Base-by-base conservation (phyloP, 2,888 invertebrate genomes). In the Ditula angustiorana region DNA sequence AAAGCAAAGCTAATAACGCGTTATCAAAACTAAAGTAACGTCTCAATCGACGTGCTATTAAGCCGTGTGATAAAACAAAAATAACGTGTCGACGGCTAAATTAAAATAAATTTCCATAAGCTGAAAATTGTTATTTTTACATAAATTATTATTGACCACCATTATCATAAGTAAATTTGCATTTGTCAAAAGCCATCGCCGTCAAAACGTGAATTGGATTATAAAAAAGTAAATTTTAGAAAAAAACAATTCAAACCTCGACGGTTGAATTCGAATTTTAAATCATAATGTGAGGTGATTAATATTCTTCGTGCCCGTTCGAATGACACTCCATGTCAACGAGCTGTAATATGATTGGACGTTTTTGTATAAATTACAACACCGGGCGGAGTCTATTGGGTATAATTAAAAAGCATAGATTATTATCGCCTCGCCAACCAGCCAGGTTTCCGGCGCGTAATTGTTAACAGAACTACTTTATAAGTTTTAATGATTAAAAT, bases 341-440 rank as follows among this genome's bases (percentile, higher is more conserved):
- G 79, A 72, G 76, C 77, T 76, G 75, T 89, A 89, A 92, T 87
- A 82, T 82, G 89, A 91, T 91, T 92, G 90, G 91, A 90, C 90
- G 86, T 85, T 86, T 88, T 77, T 81, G 84, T 87, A 88, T 87
- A 87, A 87, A 89, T 88, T 81, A 84, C 83, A 79, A 80, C 81
- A 73, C 77, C 81, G 80, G 87, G 85, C 83, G 88, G 87, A 72
- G 87, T 81, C 79, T 87, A 85, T 83, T 79, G 77, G 69, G 85
- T 83, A 79, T 87, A 88, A 88, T 88, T 88, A 88, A 88, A 88
- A 88, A 84, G 79, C 80, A 78, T 79, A 87, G 89, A 89, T 89
- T 77, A 80, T 82, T 87, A 88, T 89, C 89, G 77, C 78, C 75
- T 78, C 73, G 72, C 83, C 83, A 82, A 82, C 86, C 83, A 83